Evolutionary conservation across 2,888 invertebrate genomes (phyloP), one percentile per base, ranked within the genome.

Genomic region (Aleiodes leptofemur): DNA sequence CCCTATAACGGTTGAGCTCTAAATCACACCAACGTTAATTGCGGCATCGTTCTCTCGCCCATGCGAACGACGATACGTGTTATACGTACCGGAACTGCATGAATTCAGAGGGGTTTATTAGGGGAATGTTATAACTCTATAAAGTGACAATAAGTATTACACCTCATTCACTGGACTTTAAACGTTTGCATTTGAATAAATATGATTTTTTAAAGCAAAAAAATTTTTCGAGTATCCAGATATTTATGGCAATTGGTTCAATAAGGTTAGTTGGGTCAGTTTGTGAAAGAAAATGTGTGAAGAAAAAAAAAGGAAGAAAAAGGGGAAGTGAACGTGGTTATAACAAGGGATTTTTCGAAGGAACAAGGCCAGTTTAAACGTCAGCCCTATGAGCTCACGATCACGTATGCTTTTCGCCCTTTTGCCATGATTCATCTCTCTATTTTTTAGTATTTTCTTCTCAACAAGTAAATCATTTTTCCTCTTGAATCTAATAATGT

Each of bases 341-440:
- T 56, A 69, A 68, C 51, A 84, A 83, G 83, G 83, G 84, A 82
- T 76, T 81, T 79, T 78, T 23, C 76, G 31, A 57, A 76, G 82
- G 81, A 87, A 87, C 85, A 86, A 87, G 86, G 84, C 87, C 85
- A 87, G 87, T 87, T 86, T 83, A 76, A 80, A 75, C 79, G 78
- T 68, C 82, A 78, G 81, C 84, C 61, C 86, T 81, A 82, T 80
- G 80, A 80, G 76, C 82, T 79, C 81, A 82, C 84, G 84, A 86
- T 87, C 87, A 87, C 87, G 87, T 87, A 87, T 87, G 86, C 83
- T 34, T 77, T 79, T 83, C 84, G 84, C 81, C 86, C 86, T 83
- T 81, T 77, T 76, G 75, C 77, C 77, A 76, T 78, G 79, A 80
- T 79, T 78, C 73, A 78, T 78, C 76, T 61, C 70, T 14, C 51